These are phyloP conservation scores for Nannoperca obscura DNA, from an alignment of 2,797 vertebrate genomes.

Conservation along the genomic window DNA sequence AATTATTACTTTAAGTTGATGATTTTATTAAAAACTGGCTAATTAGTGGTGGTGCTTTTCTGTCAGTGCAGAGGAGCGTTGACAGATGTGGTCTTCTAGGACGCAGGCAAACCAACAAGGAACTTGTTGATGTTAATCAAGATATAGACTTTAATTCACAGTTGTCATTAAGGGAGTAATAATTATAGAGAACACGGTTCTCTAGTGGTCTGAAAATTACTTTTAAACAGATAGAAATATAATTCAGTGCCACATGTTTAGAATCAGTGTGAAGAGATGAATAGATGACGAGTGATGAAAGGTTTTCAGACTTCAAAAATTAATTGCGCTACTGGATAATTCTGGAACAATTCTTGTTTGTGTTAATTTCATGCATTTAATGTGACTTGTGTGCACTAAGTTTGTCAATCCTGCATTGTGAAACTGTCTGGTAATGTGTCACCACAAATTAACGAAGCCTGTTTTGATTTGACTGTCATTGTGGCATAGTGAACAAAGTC, in stretches of 20 bases:
- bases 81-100: slow-evolving; percentile 68
- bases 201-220: slow-evolving; percentile 49
- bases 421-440: neutral
- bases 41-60: slow-evolving; percentile 68
- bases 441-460: slow-evolving; percentile 5
- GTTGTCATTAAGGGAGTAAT: slow-evolving; percentile 71
- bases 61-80: slow-evolving; percentile 53
- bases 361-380: neutral
- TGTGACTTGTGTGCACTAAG: neutral
- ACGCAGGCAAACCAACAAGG: slow-evolving; percentile 75
- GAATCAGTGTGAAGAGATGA: slow-evolving; percentile 5
- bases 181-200: slow-evolving; percentile 63
- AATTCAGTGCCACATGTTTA: slow-evolving; percentile 32
- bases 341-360: neutral
- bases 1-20: slow-evolving; percentile 74
- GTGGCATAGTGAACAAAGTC: neutral
- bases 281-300: neutral
- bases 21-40: slow-evolving; percentile 53
- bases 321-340: neutral
- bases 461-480: neutral
- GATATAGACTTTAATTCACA: slow-evolving; percentile 72
- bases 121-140: slow-evolving; percentile 78
- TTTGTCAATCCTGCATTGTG: slow-evolving; percentile 7
- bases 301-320: neutral
- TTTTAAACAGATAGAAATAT: slow-evolving; percentile 46